These are phyloP conservation scores for Lordiphosa fenestrarum DNA, from an alignment of 2,888 invertebrate genomes.

Conservation along the genomic window DNA sequence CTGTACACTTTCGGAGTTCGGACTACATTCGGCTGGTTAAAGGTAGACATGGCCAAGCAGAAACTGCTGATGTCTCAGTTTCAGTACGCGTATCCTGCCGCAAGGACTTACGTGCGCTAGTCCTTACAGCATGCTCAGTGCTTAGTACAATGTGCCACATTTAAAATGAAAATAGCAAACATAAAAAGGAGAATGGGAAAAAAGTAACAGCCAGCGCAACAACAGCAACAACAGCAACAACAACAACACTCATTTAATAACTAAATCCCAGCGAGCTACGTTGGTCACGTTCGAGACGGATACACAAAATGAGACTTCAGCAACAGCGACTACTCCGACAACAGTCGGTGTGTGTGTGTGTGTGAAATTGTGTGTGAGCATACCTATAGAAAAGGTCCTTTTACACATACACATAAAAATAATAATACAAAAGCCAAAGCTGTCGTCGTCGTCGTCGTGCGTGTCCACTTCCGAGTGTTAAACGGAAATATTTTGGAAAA, in stretches of 20 bases:
- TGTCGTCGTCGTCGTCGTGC: slow-evolving; percentile 10
- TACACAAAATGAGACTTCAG: slow-evolving; percentile 62
- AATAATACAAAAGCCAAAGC: slow-evolving; percentile 23
- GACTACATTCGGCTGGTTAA: slow-evolving; percentile 29
- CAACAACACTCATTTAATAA: slow-evolving; percentile 61
- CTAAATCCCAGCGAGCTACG: slow-evolving; percentile 54
- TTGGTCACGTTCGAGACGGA: slow-evolving; percentile 63
- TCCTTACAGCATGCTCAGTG: slow-evolving; percentile 21
- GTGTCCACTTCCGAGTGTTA: slow-evolving; percentile 42
- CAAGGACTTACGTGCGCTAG: slow-evolving; percentile 64
- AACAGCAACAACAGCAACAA: slow-evolving; percentile 24
- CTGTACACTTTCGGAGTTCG: slow-evolving; percentile 16
- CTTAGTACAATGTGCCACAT: slow-evolving; percentile 58
- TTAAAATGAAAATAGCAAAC: slow-evolving; percentile 48
- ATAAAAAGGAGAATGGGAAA: slow-evolving; percentile 13
- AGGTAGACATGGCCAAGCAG: slow-evolving; percentile 20
- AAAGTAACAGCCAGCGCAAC: slow-evolving; percentile 12
- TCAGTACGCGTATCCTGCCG: slow-evolving; percentile 71
- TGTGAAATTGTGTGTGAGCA: slow-evolving; percentile 27
- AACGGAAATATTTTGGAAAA: slow-evolving; percentile 71
- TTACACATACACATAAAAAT: slow-evolving; percentile 37
- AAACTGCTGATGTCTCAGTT: slow-evolving; percentile 63
- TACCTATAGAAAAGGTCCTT: slow-evolving; percentile 60
- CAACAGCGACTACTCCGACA: slow-evolving; percentile 5
- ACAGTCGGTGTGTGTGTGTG: slow-evolving; percentile 14